Evolutionary conservation across 2,888 invertebrate genomes (phyloP), one percentile per base, ranked within the genome.

Genomic region (Heliconius ismenius): DNA sequence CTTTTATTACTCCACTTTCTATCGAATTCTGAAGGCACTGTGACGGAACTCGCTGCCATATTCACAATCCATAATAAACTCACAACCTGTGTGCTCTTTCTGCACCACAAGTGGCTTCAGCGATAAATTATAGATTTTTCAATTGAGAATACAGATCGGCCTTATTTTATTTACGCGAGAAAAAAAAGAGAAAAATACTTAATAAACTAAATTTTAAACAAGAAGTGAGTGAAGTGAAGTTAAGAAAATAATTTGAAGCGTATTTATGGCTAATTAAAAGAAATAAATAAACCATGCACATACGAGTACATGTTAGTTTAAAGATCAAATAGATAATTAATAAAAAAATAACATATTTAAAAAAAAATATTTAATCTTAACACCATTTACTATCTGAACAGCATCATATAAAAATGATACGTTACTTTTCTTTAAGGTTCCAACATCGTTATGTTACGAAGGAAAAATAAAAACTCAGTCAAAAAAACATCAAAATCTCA

Each of bases 401-500:
- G 26, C 39, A 67, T 67, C 67, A 73, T 76, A 54, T 62, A 81
- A 78, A 79, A 79, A 80, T 75, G 77, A 77, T 74, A 81, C 79
- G 78, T 80, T 75, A 74, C 69, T 83, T 86, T 81, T 84, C 87
- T 87, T 83, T 84, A 82, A 84, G 84, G 86, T 84, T 86, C 83
- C 86, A 88, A 78, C 81, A 81, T 81, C 81, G 81, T 82, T 81
- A 82, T 79, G 79, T 79, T 81, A 80, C 89, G 84, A 36, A 86
- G 88, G 88, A 87, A 92, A 93, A 93, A 93, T 93, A 94, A 94
- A 91, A 91, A 89, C 89, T 91, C 92, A 93, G 94, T 94, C 93
- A 94, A 94, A 94, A 93, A 93, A 94, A 93, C 94, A 94, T 94
- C 94, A 94, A 93, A 94, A 93, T 91, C 93, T 94, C 94, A 94